A percentile compares a stretch with the other conserved stretches of the same genome.
These are phyloP conservation scores for Carassius carassius DNA, from an alignment of 2,113 vertebrate species.

Conservation along the genomic window DNA sequence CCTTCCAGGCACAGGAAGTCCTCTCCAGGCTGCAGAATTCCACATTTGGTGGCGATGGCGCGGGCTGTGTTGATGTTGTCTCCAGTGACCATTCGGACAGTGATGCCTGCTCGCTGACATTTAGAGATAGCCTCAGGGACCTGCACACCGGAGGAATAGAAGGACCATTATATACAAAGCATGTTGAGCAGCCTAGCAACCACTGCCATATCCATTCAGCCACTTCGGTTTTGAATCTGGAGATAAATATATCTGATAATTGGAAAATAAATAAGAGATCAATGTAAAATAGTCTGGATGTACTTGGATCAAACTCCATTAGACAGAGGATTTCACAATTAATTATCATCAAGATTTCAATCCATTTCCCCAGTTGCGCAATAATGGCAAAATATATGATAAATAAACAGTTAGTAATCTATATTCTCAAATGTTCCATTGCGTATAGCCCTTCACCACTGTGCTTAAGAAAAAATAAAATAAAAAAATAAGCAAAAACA, in stretches of 20 bases:
- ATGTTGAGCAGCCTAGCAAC: neutral
- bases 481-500: too few relatives aligned
- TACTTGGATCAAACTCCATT: neutral
- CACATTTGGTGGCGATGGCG: slow-evolving; percentile 95
- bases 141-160: slow-evolving; percentile 62
- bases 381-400: neutral
- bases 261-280: neutral
- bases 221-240: neutral
- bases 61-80: slow-evolving; percentile 98
- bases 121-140: slow-evolving; percentile 91
- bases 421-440: too few relatives aligned
- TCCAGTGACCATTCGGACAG: slow-evolving; percentile 95
- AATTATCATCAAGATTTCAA: neutral
- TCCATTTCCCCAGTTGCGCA: neutral
- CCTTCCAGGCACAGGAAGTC: slow-evolving; percentile 95
- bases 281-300: neutral
- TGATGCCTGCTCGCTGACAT: slow-evolving; percentile 93
- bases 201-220: neutral
- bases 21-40: slow-evolving; percentile 88
- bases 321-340: neutral
- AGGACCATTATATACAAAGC: neutral
- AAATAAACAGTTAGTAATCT: neutral
- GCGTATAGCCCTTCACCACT: too few relatives aligned
- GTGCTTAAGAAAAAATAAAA: too few relatives aligned
- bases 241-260: neutral